Percentiles rank a stretch among this genome's conserved stretches.
Conservation (phyloP, 1,140 invertebrate species). For the Mylabris phalerata region DNA sequence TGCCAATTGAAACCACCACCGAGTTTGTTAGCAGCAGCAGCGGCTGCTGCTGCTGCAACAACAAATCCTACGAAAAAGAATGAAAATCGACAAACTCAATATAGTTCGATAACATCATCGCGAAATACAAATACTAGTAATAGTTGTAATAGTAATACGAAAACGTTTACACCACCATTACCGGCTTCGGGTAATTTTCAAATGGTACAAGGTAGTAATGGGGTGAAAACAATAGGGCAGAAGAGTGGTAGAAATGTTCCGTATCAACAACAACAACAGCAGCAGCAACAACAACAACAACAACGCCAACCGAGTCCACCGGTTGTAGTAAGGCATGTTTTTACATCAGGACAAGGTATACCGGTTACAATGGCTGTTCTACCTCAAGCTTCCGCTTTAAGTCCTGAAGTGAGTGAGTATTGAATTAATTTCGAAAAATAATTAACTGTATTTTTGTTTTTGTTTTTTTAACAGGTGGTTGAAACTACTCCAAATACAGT, state of each 20-base stretch:
- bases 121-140: conserved; percentile 14
- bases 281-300: conserved; percentile 32
- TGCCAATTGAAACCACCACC: conserved; percentile 78
- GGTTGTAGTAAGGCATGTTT: conserved; percentile 53
- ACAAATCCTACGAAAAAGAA: conserved; percentile 37
- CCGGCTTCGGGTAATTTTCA: conserved; percentile 35
- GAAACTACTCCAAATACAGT: conserved; percentile 38
- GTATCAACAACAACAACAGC: conserved; percentile 38
- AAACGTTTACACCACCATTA: conserved; percentile 42
- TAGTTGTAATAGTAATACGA: conserved; percentile 15
- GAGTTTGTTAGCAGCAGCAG: conserved; percentile 53
- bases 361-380: conserved; percentile 52
- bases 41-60: conserved; percentile 9
- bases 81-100: conserved; percentile 30
- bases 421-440: not conserved
- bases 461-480: conserved; percentile 29
- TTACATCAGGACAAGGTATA: conserved; percentile 48
- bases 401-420: conserved; percentile 38
- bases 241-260: conserved; percentile 29
- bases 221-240: conserved; percentile 32
- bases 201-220: conserved; percentile 33
- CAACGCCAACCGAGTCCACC: conserved; percentile 42
- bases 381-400: conserved; percentile 41
- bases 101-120: conserved; percentile 35
- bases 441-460: not conserved